phyloP scores from a whole-genome alignment of 2,888 invertebrate genomes.

The Melanostoma mellinum region DNA sequence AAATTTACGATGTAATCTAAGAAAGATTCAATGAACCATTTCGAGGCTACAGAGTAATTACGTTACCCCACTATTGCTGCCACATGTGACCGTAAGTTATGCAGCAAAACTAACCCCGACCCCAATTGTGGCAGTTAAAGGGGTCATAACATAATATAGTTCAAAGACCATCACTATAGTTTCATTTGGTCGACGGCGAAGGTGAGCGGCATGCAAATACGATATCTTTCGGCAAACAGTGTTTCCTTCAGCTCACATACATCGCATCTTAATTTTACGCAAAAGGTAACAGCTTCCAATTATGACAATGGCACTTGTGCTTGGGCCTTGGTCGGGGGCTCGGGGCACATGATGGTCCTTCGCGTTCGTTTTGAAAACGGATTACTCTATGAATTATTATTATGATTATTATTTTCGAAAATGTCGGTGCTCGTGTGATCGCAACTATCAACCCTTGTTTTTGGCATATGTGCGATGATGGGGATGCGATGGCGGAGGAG shows the following conservation, averaged over 20 bases:
- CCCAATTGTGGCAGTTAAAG: constrained; percentile 4
- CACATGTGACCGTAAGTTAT: constrained; percentile 68
- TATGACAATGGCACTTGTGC: constrained; percentile 55
- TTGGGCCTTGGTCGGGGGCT: constrained; percentile 21
- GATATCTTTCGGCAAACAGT: constrained; percentile 11
- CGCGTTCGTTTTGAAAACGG: constrained; percentile 52
- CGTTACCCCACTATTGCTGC: constrained; percentile 46
- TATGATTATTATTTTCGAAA: constrained; percentile 68
- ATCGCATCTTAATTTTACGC: constrained; percentile 64
- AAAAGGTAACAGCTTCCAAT: constrained; percentile 72
- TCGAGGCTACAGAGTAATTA: constrained; percentile 50
- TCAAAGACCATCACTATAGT: constrained; percentile 56
- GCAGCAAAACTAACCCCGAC: constrained; percentile 46
- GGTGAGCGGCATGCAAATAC: constrained; percentile 47
- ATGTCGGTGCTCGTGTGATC: constrained; percentile 28
- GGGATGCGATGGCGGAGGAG: constrained; percentile 1
- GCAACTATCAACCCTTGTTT: constrained; percentile 34
- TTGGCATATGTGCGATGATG: constrained; percentile 10
- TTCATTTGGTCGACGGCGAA: constrained; percentile 8
- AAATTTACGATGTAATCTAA: constrained; percentile 67
- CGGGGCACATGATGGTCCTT: constrained; percentile 8
- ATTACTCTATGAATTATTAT: constrained; percentile 67
- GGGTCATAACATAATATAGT: constrained; percentile 52
- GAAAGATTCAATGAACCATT: constrained; percentile 67
- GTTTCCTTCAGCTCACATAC: constrained; percentile 25